Conservation (phyloP, 92 coral and sea anemone genomes). For the Epizoanthus fatuus region DNA sequence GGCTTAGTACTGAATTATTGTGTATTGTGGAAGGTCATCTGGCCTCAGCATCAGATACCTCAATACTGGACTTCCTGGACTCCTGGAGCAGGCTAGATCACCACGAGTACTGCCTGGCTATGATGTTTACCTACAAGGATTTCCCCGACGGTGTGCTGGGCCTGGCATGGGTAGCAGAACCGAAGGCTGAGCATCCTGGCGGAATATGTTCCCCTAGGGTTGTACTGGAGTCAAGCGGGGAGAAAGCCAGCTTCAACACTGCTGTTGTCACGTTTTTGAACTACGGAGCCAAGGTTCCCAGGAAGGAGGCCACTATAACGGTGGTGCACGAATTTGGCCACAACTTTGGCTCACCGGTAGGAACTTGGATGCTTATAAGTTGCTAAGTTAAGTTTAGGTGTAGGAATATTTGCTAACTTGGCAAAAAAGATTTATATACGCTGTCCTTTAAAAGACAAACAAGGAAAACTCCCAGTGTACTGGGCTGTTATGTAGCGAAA, state of each 20-base stretch:
- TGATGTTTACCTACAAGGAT: constrained; percentile 89
- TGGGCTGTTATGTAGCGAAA: no score
- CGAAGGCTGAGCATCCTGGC: constrained; percentile 45
- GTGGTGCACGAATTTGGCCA: constrained; percentile 93
- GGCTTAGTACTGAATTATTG: no score
- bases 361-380: not conserved
- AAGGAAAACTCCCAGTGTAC: no score
- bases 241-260: constrained; percentile 77
- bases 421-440: no score
- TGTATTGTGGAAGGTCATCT: constrained; percentile 40
- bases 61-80: constrained; percentile 62
- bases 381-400: no score
- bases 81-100: constrained; percentile 92
- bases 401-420: no score
- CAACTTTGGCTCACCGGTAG: constrained; percentile 91
- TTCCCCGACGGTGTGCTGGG: constrained; percentile 87
- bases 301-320: constrained; percentile 77
- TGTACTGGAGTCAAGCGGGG: constrained; percentile 27
- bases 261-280: constrained; percentile 84
- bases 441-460: no score
- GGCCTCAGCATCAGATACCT: constrained; percentile 42
- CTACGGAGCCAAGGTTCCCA: constrained; percentile 68
- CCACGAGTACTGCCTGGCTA: constrained; percentile 82
- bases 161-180: constrained; percentile 89
- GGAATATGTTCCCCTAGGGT: constrained; percentile 90